These are phyloP conservation scores for Apodemus speciosus DNA, from an alignment of 2,113 vertebrate genomes.

Conservation along the genomic window DNA sequence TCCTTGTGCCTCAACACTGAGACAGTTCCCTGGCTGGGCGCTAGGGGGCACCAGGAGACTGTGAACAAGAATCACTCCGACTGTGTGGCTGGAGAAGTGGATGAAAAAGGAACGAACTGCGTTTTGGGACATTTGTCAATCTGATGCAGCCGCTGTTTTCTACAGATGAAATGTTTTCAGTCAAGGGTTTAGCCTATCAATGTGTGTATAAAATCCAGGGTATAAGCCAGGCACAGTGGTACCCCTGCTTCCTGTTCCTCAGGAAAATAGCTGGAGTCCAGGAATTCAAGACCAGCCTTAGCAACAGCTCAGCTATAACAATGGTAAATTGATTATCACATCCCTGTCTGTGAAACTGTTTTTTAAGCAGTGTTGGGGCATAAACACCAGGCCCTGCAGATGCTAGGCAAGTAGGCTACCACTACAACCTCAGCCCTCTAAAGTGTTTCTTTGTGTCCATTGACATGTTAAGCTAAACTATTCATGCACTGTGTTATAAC, in stretches of 20 bases:
- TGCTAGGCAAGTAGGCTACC: neutral
- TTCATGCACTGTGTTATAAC: neutral
- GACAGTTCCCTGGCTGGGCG: neutral
- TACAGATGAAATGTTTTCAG: neutral
- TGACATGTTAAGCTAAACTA: constrained; percentile 9
- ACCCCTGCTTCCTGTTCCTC: neutral
- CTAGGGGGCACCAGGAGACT: constrained; percentile 56
- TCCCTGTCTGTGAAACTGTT: neutral
- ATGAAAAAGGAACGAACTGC: neutral
- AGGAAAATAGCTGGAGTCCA: neutral
- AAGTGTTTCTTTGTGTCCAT: constrained; percentile 8
- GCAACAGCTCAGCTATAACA: neutral
- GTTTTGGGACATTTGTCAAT: neutral
- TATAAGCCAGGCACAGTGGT: neutral
- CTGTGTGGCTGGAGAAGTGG: neutral
- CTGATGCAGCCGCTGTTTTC: neutral
- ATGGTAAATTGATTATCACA: neutral
- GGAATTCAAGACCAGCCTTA: neutral
- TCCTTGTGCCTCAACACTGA: accelerated
- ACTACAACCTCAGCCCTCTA: neutral
- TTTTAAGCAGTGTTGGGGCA: neutral
- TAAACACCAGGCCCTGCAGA: neutral
- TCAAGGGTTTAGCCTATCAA: neutral
- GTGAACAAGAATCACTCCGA: neutral
- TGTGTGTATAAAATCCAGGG: neutral